Evolutionary conservation across 2,797 vertebrate species (phyloP), one percentile per base, ranked within the genome.

Genomic region (Phrynocephalus vlangalii): DNA sequence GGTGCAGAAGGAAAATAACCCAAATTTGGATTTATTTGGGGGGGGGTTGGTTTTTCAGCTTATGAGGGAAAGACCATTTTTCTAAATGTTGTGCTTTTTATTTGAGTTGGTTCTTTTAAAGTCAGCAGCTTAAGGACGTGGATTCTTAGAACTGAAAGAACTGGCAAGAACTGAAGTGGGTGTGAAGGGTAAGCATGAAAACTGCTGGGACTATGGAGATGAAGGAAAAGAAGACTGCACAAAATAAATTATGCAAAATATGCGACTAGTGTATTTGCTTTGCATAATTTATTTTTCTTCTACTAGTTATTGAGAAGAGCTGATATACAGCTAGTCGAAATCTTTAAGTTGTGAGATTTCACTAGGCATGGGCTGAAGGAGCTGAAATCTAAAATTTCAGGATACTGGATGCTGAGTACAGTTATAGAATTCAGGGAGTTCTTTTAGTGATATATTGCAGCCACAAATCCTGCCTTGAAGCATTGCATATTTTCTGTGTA

Each of bases 191-290:
- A 26, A 70, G 24, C 13, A 52, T 77, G 18, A 70, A 22, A 52
- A 44, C 48, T 84, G 1, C 18, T 60, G 70, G 13, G 38, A n/a
- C 72, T 63, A n/a, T 84, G 24, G 52, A 75, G 30, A 28, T 84
- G 63, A 70, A 9, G 26, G 67, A 63, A 81, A 73, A 48, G 22
- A 44, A 86, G 56, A 24, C 30, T 60, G 24, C 52, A 52, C 38
- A 44, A 86, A 86, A 56, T 79, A 24, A 71, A 11, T 71, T 86
- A 38, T 70, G 30, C 78, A 86, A 80, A 86, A 48, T 50, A 48
- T 52, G 30, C 22, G 26, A 1, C 67, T 80, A 68, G 7, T 33
- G 20, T 28, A 84, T 44, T 44, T 76, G 30, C 63, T 63, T 67
- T 48, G 73, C 33, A 75, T 63, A 76, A 38, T 76, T 84, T 44